Evolutionary conservation across 2,888 invertebrate species (phyloP).

Genomic region (Mycalesis mineus): DNA sequence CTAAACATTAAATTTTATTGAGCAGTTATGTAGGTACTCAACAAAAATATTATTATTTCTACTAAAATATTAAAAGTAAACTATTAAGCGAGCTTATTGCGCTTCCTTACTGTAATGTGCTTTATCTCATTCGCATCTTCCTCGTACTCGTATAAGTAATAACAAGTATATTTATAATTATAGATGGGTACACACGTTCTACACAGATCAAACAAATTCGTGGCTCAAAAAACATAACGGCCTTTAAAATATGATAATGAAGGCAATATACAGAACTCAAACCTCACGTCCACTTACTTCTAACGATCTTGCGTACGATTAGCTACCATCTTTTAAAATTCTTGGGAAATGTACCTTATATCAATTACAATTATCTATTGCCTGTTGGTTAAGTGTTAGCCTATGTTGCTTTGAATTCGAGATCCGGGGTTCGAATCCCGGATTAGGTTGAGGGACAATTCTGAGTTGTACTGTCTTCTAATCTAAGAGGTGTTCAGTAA

Average conservation of each 20-base stretch:
- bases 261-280: slow-evolving; percentile 9
- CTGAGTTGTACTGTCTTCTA: too few species aligned
- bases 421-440: too few species aligned
- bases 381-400: too few species aligned
- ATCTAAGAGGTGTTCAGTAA: too few species aligned
- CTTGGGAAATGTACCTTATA: background rate
- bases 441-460: too few species aligned
- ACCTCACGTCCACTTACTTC: slow-evolving; percentile 8
- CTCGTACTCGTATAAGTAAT: background rate
- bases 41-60: too few species aligned
- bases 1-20: too few species aligned
- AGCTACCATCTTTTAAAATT: background rate
- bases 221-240: slow-evolving; percentile 22
- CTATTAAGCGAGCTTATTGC: background rate
- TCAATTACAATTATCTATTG: too few species aligned
- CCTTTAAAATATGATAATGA: slow-evolving; percentile 26
- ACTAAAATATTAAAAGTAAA: background rate
- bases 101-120: background rate
- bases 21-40: too few species aligned
- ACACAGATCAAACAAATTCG: slow-evolving; percentile 8
- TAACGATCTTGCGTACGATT: slow-evolving; percentile 5
- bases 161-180: background rate
- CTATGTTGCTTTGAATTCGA: too few species aligned
- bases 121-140: background rate
- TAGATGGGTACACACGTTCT: background rate